A percentile compares a stretch with the other conserved stretches of the same genome.
Evolutionary conservation across 2,113 vertebrate genomes (phyloP).

Genomic region (Pelecanoides urinatrix): DNA sequence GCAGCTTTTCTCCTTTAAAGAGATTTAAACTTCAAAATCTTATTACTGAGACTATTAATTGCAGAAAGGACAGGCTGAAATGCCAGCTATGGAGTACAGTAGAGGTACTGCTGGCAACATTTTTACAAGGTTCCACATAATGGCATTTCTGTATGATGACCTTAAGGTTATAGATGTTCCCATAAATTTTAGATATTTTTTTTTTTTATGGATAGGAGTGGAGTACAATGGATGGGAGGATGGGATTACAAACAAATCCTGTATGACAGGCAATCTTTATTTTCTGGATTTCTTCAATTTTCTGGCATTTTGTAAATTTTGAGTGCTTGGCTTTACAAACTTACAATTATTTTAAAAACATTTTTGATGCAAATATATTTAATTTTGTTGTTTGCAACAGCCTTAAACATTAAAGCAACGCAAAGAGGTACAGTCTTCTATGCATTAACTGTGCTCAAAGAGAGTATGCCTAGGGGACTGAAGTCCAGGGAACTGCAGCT

Average conservation of each 20-base stretch:
- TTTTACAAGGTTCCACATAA: slow-evolving; percentile 5
- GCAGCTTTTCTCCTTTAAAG: slow-evolving; percentile 63
- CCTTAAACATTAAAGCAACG: neutral
- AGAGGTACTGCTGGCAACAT: neutral
- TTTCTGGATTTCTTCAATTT: neutral
- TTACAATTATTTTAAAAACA: neutral
- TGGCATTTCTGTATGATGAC: slow-evolving; percentile 4
- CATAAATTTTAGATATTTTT: slow-evolving; percentile 3
- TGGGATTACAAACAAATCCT: neutral
- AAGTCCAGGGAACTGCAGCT: neutral
- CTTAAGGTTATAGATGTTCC: neutral
- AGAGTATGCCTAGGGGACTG: neutral
- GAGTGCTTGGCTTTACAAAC: neutral
- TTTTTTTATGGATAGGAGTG: neutral
- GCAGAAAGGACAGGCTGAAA: neutral
- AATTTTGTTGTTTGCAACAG: neutral
- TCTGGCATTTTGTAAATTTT: neutral
- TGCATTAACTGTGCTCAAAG: neutral
- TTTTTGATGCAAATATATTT: neutral
- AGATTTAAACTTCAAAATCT: slow-evolving; percentile 36
- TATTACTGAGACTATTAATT: slow-evolving; percentile 18
- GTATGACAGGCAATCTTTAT: neutral
- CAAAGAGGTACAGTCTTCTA: neutral
- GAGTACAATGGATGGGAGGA: neutral
- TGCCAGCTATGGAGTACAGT: neutral